phyloP scores from a whole-genome alignment of 2,888 invertebrate genomes.

The Mallateleia sp. region DNA sequence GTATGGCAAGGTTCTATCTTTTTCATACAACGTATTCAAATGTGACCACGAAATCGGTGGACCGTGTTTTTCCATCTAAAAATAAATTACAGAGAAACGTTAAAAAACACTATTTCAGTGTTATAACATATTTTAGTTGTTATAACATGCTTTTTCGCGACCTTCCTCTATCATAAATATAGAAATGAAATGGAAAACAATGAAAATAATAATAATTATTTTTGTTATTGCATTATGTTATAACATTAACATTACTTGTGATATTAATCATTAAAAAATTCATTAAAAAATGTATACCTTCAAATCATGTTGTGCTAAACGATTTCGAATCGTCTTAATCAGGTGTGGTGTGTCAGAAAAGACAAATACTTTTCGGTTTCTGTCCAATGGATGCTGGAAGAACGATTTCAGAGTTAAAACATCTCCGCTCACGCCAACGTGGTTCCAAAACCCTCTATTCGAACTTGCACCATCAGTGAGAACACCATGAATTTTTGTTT shows the following conservation, averaged over 20 bases:
- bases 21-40: not conserved
- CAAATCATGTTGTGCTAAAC: constrained; percentile 27
- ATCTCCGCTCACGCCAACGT: constrained; percentile 21
- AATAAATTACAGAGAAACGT: too few species aligned
- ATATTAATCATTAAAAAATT: too few species aligned
- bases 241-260: too few species aligned
- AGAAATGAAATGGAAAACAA: too few species aligned
- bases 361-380: not conserved
- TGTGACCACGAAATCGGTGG: constrained; percentile 22
- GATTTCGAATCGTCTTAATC: constrained; percentile 16
- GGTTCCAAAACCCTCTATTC: constrained; percentile 21
- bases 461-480: constrained; percentile 22
- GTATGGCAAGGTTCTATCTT: constrained; percentile 10
- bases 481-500: constrained; percentile 19
- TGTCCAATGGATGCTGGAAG: constrained; percentile 9
- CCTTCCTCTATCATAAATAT: too few species aligned
- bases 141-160: too few species aligned
- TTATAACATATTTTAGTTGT: too few species aligned
- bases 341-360: constrained; percentile 5
- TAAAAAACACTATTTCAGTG: too few species aligned
- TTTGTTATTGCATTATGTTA: too few species aligned
- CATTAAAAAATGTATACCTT: constrained; percentile 28
- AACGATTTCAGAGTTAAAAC: not conserved
- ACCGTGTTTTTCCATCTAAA: constrained; percentile 4
- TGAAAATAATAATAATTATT: constrained; percentile 1